These are phyloP conservation scores for Octodon degus DNA, from an alignment of 2,113 vertebrate genomes.

Conservation along the genomic window DNA sequence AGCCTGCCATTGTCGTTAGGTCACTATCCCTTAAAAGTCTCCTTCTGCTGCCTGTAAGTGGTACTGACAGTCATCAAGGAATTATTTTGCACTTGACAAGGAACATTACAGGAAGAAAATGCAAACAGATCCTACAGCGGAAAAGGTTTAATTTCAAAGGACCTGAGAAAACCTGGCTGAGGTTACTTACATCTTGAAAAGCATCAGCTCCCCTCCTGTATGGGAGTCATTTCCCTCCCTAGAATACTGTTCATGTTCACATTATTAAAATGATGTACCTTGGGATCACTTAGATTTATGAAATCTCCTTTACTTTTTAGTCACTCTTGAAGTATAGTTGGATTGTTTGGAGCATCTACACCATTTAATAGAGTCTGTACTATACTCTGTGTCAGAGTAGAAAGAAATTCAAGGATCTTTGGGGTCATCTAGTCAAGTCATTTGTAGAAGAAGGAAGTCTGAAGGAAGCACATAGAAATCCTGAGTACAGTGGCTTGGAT, in stretches of 20 bases:
- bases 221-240: not conserved
- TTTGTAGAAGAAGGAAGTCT: not conserved
- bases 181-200: not conserved
- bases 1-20: not conserved
- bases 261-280: not conserved
- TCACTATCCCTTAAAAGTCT: not conserved
- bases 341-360: not conserved
- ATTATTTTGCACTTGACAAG: not conserved
- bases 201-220: not conserved
- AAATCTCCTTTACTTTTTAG: not conserved
- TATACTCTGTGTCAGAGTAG: not conserved
- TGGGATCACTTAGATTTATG: not conserved
- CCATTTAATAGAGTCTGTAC: not conserved
- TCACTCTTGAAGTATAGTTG: not conserved
- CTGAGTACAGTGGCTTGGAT: not conserved
- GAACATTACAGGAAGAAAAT: not conserved
- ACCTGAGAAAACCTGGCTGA: not conserved
- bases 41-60: not conserved
- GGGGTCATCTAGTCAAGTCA: not conserved
- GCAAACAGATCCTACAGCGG: not conserved
- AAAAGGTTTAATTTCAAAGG: slow-evolving; percentile 34
- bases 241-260: not conserved
- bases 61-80: not conserved
- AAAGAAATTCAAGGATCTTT: not conserved
- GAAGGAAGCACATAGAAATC: slow-evolving; percentile 8